Evolutionary conservation across 1,140 invertebrate species (phyloP).

Genomic region (Diuraphis noxia): DNA sequence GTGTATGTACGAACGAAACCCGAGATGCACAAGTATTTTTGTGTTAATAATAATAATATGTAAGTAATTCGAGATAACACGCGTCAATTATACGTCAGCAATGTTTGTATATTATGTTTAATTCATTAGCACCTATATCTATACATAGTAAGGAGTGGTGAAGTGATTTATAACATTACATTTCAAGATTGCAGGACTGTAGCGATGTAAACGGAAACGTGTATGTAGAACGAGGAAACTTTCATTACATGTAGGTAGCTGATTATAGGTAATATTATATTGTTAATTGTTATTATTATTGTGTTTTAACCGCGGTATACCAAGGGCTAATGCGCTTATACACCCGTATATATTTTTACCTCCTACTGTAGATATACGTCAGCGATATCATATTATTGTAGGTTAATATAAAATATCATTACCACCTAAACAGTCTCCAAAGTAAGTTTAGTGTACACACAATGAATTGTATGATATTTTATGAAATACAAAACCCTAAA

Average conservation of each 20-base stretch:
- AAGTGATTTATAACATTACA: conserved; percentile 2
- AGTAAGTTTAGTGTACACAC: neutral
- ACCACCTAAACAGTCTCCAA: neutral
- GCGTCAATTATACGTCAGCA: neutral
- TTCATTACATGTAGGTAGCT: neutral
- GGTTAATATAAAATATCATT: neutral
- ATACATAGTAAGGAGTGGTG: neutral
- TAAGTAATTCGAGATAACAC: neutral
- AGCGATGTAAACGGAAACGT: neutral
- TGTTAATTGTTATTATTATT: conserved; percentile 13
- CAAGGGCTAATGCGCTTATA: neutral
- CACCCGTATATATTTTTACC: neutral
- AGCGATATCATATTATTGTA: neutral
- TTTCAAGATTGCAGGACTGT: neutral
- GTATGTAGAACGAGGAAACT: neutral
- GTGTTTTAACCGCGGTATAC: neutral
- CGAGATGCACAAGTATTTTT: neutral
- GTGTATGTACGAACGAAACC: neutral
- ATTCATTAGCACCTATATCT: neutral
- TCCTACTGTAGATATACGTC: neutral
- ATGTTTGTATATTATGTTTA: neutral
- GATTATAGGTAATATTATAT: conserved; percentile 12
- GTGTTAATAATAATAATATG: neutral
- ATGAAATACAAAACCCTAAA: neutral
- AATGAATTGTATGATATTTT: neutral